Evolutionary conservation across 1,140 invertebrate species (phyloP), one percentile per base, ranked within the genome.

Genomic region (Dermatophagoides farinae): DNA sequence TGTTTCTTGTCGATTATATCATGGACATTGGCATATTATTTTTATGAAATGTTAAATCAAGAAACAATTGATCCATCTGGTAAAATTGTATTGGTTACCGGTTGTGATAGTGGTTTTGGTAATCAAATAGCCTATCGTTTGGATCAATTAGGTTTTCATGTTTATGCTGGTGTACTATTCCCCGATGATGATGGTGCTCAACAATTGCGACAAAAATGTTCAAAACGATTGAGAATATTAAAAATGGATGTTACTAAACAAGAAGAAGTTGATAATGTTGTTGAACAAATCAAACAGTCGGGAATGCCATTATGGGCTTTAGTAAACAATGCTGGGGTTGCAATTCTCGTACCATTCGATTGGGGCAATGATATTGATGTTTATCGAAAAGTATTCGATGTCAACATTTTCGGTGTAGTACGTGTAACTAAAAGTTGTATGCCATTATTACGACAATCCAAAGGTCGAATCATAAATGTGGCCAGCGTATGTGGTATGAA

Each of bases 241-340:
- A 61, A 68, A 41, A 55, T 77, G 38, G 76, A 77, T 66, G 72
- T 77, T 0, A 74, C 68, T 20, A 67, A 71, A 20, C 57, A 41
- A 2, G 47, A 64, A 31, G 61, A 63, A 44, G 55, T 64, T 0
- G 22, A 59, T 25, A 55, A 44, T 20, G 63, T 41, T 12, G 31
- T 43, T 14, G 37, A 44, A 57, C 10, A 38, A 22, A 25, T 57
- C 10, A 16, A 50, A 38, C 12, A 22, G 14, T 49, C 59, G 12
- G 25, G 23, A 37, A 11, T 66, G 76, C 74, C 77, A 66, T 75
- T 93, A 41, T 91, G 87, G 87, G 86, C 84, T 14, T 73, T 93
- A 44, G 80, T 93, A 10, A 88, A 91, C 73, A 86, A 86, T 66
- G 85, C 86, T 59, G 83, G 85, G 0, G 71, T 77, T 16, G 72